Conservation (phyloP, 2,113 vertebrate genomes). For the Alethe castanea region DNA sequence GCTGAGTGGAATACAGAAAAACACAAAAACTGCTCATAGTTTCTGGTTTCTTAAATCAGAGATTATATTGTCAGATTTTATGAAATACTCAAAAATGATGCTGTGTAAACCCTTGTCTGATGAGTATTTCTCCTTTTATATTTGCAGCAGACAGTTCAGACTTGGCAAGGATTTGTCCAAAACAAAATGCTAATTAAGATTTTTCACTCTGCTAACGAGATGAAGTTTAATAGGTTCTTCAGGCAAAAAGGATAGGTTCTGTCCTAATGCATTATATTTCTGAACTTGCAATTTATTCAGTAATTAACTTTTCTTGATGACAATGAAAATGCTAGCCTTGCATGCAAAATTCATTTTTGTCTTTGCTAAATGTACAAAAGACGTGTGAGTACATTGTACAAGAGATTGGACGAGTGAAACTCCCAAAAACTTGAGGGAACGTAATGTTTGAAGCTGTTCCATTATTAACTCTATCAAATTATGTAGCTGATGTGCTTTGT, state of each 20-base stretch:
- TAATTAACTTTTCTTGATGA: constrained; percentile 68
- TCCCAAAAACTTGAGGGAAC: not conserved
- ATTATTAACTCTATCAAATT: not conserved
- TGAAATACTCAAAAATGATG: not conserved
- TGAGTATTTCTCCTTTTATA: not conserved
- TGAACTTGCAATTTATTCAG: constrained; percentile 53
- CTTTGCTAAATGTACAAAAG: not conserved
- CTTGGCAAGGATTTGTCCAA: constrained; percentile 31
- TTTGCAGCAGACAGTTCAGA: constrained; percentile 1
- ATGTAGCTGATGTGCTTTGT: not conserved
- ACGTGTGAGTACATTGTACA: not conserved
- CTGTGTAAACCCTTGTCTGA: not conserved
- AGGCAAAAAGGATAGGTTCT: constrained; percentile 66
- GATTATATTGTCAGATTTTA: not conserved
- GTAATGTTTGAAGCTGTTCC: not conserved
- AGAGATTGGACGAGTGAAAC: not conserved
- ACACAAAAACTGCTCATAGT: not conserved
- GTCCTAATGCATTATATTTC: constrained; percentile 49
- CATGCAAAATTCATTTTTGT: constrained; percentile 29
- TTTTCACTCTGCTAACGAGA: constrained; percentile 55
- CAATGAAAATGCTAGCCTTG: constrained; percentile 21
- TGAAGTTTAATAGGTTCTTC: constrained; percentile 70
- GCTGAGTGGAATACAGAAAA: not conserved
- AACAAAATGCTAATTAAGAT: constrained; percentile 63
- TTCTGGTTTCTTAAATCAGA: not conserved